Evolutionary conservation across 2,113 vertebrate genomes (phyloP).

Genomic region (Nothoprocta pentlandii): DNA sequence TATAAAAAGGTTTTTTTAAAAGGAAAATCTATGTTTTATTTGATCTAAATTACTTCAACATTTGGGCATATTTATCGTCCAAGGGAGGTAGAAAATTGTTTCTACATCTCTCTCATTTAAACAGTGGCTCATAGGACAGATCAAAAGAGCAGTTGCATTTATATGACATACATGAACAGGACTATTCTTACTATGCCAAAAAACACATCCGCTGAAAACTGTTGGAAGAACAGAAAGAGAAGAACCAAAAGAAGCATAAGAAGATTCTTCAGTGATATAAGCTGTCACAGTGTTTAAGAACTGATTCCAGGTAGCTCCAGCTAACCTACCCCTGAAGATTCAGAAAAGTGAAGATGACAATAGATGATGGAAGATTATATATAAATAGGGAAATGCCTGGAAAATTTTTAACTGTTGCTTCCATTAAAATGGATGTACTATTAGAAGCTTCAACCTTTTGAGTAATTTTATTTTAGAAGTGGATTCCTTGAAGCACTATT

Average conservation of each 20-base stretch:
- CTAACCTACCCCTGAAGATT: background rate
- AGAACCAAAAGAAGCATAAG: background rate
- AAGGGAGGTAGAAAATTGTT: background rate
- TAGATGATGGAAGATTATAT: background rate
- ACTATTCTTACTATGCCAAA: background rate
- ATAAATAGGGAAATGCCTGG: background rate
- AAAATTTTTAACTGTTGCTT: background rate
- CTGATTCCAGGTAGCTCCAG: background rate
- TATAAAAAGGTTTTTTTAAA: background rate
- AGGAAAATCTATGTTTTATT: background rate
- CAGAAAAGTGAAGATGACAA: background rate
- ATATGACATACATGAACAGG: background rate
- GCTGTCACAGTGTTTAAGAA: background rate
- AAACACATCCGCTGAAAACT: background rate
- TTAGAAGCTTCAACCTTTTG: background rate
- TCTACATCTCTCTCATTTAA: background rate
- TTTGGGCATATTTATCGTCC: background rate
- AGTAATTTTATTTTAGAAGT: background rate
- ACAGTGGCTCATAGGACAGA: background rate
- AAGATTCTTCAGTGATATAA: background rate
- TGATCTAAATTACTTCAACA: slow-evolving; percentile 2
- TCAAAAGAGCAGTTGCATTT: slow-evolving; percentile 25
- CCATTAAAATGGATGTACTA: background rate
- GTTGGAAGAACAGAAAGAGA: background rate
- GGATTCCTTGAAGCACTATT: background rate